Evolutionary conservation across 1,140 invertebrate species (phyloP).

Genomic region (Drosophila nannoptera): DNA sequence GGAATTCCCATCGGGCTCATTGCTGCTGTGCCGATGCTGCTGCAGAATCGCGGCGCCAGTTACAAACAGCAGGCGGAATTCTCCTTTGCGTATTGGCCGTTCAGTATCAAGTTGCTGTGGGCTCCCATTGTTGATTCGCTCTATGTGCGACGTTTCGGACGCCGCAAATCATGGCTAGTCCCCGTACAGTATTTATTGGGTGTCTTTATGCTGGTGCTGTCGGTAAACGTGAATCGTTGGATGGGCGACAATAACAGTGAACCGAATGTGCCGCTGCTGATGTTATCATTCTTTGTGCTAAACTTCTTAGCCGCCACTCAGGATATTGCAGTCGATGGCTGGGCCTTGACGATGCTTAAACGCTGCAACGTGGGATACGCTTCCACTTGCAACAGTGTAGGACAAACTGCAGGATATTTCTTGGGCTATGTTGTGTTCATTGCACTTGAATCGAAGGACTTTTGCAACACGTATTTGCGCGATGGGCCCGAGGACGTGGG

Average conservation of each 20-base stretch:
- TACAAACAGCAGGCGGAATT: slow-evolving; percentile 98
- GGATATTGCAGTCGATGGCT: slow-evolving; percentile 99
- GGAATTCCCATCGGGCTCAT: slow-evolving; percentile 97
- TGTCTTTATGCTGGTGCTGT: slow-evolving; percentile 91
- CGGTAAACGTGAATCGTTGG: slow-evolving; percentile 86
- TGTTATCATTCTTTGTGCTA: slow-evolving; percentile 92
- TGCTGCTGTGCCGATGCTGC: slow-evolving; percentile 95
- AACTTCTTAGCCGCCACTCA: slow-evolving; percentile 99
- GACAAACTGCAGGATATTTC: slow-evolving; percentile 98
- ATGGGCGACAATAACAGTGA: slow-evolving; percentile 83
- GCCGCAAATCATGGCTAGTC: slow-evolving; percentile 98
- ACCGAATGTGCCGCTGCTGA: slow-evolving; percentile 91
- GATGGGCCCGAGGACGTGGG: slow-evolving; percentile 84
- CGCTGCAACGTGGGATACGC: slow-evolving; percentile 99
- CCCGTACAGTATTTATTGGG: slow-evolving; percentile 92
- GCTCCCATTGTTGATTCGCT: slow-evolving; percentile 98
- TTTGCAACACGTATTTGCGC: slow-evolving; percentile 96
- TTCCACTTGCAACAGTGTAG: slow-evolving; percentile 98
- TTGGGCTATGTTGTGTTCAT: slow-evolving; percentile 98
- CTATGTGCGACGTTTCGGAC: slow-evolving; percentile 90
- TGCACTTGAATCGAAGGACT: slow-evolving; percentile 96
- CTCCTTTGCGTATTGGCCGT: slow-evolving; percentile 99
- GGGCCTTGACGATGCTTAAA: slow-evolving; percentile 99
- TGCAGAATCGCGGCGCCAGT: slow-evolving; percentile 93
- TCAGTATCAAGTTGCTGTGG: slow-evolving; percentile 98